Evolutionary conservation across 2,888 invertebrate genomes (phyloP), one percentile per base, ranked within the genome.

Genomic region (Biston stratarius): DNA sequence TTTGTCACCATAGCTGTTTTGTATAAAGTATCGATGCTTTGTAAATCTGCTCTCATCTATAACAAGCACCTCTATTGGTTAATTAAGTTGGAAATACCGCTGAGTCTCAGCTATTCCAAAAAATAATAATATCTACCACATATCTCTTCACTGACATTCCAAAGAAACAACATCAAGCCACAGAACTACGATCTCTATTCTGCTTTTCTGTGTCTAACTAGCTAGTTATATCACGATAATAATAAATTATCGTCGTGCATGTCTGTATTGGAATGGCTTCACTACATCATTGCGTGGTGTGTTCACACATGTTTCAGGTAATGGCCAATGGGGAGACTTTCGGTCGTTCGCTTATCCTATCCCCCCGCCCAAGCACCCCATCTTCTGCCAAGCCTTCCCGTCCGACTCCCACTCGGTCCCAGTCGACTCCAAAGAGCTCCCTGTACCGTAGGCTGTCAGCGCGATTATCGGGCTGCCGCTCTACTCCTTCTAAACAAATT

Each of bases 281-380:
- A 93, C 89, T 92, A 93, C 93, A 94, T 94, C 93, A 94, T 93
- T 92, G 93, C 93, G 93, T 94, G 92, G 94, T 93, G 93, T 93
- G 93, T 93, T 94, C 94, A 92, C 94, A 89, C 95, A 94, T 94
- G 95, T 95, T 95, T 95, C 95, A 96, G 95, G 95, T 96, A 87
- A 95, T 95, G 95, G 95, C 95, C 92, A 95, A 95, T 91, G 94
- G 94, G 90, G 95, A 95, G 94, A 94, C 95, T 93, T 95, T 94
- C 95, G 94, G 94, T 92, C 93, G 94, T 94, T 95, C 94, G 94
- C 94, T 93, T 94, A 94, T 94, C 95, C 94, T 92, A 72, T 94
- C 94, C 71, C 92, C 93, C 70, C 91, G 83, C 76, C 88, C 88
- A 65, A 92, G 81, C 85, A 94, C 88, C 67, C 88, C 93, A 70